Evolutionary conservation across 2,888 invertebrate genomes (phyloP), one percentile per base, ranked within the genome.

Genomic region (Sphaeridia pumilis): DNA sequence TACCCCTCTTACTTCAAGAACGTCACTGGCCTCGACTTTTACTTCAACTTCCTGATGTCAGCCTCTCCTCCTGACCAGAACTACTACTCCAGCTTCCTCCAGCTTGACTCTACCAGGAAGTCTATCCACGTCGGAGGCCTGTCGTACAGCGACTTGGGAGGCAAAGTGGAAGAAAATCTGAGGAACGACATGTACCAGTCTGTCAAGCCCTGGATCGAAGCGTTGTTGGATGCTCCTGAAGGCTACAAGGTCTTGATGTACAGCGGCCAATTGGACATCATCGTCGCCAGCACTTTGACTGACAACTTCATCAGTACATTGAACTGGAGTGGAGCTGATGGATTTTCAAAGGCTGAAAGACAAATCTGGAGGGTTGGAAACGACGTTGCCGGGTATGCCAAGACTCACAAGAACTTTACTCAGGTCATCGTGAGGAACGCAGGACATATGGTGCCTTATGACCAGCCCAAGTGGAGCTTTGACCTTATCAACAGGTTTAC

Each of bases 231-330:
- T 34, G 71, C 61, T 12, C 49, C 50, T 21, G 60, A 62, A 28
- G 34, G 79, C 63, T 84, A 83, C 66, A 74, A 76, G 68, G 79
- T 88, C 17, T 76, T 92, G 42, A 76, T 90, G 56, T 93, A 92
- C 69, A 90, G 82, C 68, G 93, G 93, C 0, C 92, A 93, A 68
- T 69, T 93, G 59, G 93, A 94, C 69, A 83, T 93, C 14, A 88
- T 92, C 58, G 86, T 90, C 0, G 87, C 89, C 0, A 87, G 88
- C 70, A 87, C 89, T 0, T 68, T 87, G 46, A 90, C 90, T 0
- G 76, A 83, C 21, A 84, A 83, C 67, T 89, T 85, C 69, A 71
- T 93, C 27, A 74, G 77, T 59, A 76, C 79, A 48, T 73, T 89
- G 1, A 75, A 81, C 42, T 89, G 87, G 73, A 75, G 73, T 22